Base-by-base conservation (phyloP, 2,113 vertebrate species). In the Stomatorhinus ivindoensis region DNA sequence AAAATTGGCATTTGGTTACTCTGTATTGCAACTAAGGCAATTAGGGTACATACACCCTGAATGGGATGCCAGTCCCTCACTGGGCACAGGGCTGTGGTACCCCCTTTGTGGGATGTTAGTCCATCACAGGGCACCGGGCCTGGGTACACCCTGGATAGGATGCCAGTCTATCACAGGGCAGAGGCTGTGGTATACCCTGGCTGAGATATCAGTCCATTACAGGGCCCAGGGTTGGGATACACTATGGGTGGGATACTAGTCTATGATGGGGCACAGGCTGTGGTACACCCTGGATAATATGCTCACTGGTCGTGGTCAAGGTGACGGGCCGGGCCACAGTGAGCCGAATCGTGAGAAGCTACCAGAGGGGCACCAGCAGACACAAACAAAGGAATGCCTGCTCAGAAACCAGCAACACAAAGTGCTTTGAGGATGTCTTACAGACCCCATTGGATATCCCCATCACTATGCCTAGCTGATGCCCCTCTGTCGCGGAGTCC, bases 231-330 rank as follows among this genome's bases (percentile, higher is more conserved):
- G 2, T 13, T 21, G 53, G 19, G 53, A 19, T 51, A 27, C 24
- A 69, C n/a, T 10, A 8, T 11, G 10, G 61, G 7, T 31, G 27
- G 61, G n/a, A 31, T 69, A 27, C n/a, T 27, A 69, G 2, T 69
- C 27, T n/a, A 69, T 31, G 1, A 31, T 0, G 7, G 65, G 2
- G 65, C 27, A 3, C 27, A 15, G n/a, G 27, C 3, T 51, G 15
- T 17, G 50, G 65, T 15, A 27, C n/a, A 69, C 3, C 65, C 65
- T 13, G 3, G 65, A 0, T 8, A 11, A 0, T 2, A 31, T 73
- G 27, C 92, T 95, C 94, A 95, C 95, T 96, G 95, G 95, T 96
- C 92, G 94, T 90, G 89, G 10, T 51, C 87, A 91, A 90, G 90
- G 91, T 91, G 84, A 90, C n/a, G 47, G 69, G 88, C 83, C n/a